These are phyloP conservation scores for Eueides isabella DNA, from an alignment of 1,140 invertebrate genomes.

Conservation along the genomic window DNA sequence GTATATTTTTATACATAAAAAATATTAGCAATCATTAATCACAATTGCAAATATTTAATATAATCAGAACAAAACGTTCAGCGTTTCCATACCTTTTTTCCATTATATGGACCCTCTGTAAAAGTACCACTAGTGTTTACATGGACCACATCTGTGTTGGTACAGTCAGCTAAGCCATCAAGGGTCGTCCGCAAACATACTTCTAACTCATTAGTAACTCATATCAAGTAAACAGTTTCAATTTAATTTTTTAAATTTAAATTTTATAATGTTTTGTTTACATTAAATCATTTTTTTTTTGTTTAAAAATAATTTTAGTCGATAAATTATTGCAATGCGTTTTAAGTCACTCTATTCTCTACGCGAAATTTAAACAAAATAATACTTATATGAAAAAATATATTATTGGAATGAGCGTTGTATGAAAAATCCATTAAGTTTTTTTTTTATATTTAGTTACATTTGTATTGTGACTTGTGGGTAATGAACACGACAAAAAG, in stretches of 20 bases:
- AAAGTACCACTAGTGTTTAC: constrained; percentile 53
- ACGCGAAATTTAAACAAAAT: too few species aligned
- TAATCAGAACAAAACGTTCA: background rate
- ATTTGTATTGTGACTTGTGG: too few species aligned
- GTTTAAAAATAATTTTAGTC: too few species aligned
- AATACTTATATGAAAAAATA: background rate
- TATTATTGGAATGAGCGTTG: background rate
- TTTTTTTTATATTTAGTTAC: background rate
- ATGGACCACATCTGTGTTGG: constrained; percentile 72
- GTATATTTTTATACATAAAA: too few species aligned
- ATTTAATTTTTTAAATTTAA: constrained; percentile 17
- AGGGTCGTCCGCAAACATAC: constrained; percentile 51
- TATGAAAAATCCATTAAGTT: background rate
- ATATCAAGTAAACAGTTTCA: constrained; percentile 20
- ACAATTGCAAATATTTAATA: background rate
- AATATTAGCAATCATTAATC: background rate
- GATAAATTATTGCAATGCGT: too few species aligned
- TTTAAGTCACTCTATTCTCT: too few species aligned
- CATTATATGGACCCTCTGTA: constrained; percentile 5
- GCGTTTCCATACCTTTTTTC: constrained; percentile 14
- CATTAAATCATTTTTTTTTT: background rate
- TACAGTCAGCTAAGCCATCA: constrained; percentile 48
- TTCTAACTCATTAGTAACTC: constrained; percentile 19
- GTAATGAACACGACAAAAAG: too few species aligned
- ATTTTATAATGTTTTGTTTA: constrained; percentile 3